Conservation (phyloP, 2,113 vertebrate species). For the Cromileptes altivelis region DNA sequence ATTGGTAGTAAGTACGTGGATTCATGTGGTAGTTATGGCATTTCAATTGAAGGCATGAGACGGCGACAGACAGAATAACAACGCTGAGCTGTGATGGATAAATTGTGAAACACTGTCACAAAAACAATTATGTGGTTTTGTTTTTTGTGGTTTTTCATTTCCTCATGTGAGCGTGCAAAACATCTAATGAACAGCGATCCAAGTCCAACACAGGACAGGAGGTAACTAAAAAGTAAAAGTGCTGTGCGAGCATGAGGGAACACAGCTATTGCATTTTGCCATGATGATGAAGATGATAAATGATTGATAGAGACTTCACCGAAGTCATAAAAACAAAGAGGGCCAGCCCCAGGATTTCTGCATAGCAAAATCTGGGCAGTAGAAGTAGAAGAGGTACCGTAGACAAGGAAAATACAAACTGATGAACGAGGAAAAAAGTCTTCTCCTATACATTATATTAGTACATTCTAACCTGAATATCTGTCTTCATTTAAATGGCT, state of each 20-base stretch:
- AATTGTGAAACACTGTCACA: neutral
- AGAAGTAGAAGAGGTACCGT: constrained; percentile 6
- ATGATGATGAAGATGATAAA: constrained; percentile 3
- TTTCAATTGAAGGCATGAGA: constrained; percentile 55
- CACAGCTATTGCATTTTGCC: neutral
- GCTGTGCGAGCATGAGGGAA: neutral
- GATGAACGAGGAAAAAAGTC: neutral
- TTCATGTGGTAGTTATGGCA: constrained; percentile 31
- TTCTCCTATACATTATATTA: constrained; percentile 19
- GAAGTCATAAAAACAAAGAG: constrained; percentile 79
- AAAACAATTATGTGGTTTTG: neutral
- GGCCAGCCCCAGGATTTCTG: constrained; percentile 59
- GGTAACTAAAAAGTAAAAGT: neutral
- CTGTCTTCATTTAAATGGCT: constrained; percentile 50
- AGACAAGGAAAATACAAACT: constrained; percentile 37
- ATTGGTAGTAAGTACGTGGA: constrained; percentile 16
- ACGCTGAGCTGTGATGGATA: neutral
- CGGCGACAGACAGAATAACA: constrained; percentile 14
- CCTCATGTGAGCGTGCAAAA: constrained; percentile 18
- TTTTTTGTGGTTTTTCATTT: neutral
- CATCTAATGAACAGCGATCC: neutral
- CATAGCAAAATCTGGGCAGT: constrained; percentile 69
- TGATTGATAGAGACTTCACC: constrained; percentile 77
- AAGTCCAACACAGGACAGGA: neutral
- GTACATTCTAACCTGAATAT: constrained; percentile 26